phyloP scores from a whole-genome alignment of 2,797 vertebrate species.

The Hydrocynus forskahlii region DNA sequence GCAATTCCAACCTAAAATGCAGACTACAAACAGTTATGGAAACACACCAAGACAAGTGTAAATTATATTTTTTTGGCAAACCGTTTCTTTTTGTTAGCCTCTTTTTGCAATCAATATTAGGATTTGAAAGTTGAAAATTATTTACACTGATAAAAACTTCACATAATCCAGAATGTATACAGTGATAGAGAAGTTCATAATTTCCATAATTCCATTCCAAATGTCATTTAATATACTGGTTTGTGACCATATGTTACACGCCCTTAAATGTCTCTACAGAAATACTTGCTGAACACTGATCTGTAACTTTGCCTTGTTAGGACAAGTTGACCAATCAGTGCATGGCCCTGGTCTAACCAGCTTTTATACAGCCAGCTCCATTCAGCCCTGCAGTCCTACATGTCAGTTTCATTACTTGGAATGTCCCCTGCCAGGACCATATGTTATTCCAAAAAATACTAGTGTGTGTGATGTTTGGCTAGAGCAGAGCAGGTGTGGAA shows the following conservation, averaged over 20 bases:
- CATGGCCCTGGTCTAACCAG: not conserved
- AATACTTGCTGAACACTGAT: not conserved
- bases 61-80: not conserved
- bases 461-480: not conserved
- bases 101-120: not conserved
- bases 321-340: not conserved
- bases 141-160: not conserved
- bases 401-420: not conserved
- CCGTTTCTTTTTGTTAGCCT: not conserved
- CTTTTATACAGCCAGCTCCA: not conserved
- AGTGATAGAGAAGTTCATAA: not conserved
- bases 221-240: too few relatives aligned
- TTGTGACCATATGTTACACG: too few relatives aligned
- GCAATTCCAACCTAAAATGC: too few relatives aligned
- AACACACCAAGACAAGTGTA: too few relatives aligned
- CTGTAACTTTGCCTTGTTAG: not conserved
- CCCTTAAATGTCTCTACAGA: not conserved
- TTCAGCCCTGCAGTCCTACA: not conserved
- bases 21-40: too few relatives aligned
- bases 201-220: not conserved
- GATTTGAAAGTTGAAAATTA: not conserved
- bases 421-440: not conserved
- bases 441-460: not conserved
- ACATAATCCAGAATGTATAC: not conserved
- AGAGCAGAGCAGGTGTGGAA: not conserved